A percentile compares a stretch with the other conserved stretches of the same genome.
phyloP scores from a whole-genome alignment of 2,113 vertebrate species.

The Rynchops niger region DNA sequence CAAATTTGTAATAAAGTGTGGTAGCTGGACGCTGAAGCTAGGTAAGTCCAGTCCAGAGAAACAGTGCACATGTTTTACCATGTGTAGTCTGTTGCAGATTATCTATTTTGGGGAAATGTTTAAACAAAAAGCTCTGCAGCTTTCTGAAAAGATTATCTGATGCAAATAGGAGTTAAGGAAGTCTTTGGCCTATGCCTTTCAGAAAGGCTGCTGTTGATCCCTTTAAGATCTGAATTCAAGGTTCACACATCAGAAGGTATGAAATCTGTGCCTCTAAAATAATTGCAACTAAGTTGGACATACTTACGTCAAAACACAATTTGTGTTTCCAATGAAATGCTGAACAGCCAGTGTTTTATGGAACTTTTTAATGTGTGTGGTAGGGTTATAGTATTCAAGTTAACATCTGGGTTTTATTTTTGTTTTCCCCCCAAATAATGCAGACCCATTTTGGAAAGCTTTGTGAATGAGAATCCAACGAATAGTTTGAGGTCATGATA shows the following conservation, averaged over 20 bases:
- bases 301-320: not conserved
- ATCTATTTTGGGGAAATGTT: not conserved
- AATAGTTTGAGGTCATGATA: not conserved
- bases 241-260: not conserved
- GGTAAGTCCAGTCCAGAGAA: not conserved
- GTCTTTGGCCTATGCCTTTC: not conserved
- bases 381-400: not conserved
- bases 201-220: not conserved
- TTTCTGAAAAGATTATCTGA: not conserved
- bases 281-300: not conserved
- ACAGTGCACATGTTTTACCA: not conserved
- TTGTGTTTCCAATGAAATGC: not conserved
- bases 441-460: not conserved
- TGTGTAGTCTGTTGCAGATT: not conserved
- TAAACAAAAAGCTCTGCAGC: not conserved
- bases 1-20: not conserved
- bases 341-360: not conserved
- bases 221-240: not conserved
- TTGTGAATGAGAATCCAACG: not conserved
- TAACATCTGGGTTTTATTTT: not conserved
- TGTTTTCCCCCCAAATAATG: not conserved
- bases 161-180: not conserved
- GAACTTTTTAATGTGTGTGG: not conserved
- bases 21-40: not conserved
- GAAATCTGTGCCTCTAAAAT: not conserved